These are phyloP conservation scores for Phrynocephalus versicolor DNA, from an alignment of 2,113 vertebrate genomes.

Conservation along the genomic window DNA sequence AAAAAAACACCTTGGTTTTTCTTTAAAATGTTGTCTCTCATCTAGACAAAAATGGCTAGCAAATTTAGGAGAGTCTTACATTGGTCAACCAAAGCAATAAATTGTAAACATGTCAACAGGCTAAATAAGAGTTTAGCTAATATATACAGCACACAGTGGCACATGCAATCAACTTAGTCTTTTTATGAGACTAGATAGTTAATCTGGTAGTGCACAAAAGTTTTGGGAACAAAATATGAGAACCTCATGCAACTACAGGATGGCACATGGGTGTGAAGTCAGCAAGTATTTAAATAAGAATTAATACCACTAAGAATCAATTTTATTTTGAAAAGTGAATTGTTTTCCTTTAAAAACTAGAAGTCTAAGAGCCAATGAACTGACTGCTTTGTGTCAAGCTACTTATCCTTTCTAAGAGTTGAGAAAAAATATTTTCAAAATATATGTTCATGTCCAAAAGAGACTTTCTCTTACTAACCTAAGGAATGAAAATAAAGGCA, in stretches of 20 bases:
- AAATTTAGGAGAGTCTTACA: neutral
- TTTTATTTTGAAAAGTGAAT: slow-evolving; percentile 13
- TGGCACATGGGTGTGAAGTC: slow-evolving; percentile 22
- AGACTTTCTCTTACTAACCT: slow-evolving; percentile 65
- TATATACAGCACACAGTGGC: neutral
- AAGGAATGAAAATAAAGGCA: slow-evolving; percentile 65
- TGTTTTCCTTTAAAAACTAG: slow-evolving; percentile 28
- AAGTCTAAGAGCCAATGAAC: slow-evolving; percentile 27
- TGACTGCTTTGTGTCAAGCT: slow-evolving; percentile 50
- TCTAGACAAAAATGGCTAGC: slow-evolving; percentile 44
- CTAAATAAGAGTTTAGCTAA: neutral
- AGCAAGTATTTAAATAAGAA: slow-evolving; percentile 32
- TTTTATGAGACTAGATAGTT: slow-evolving; percentile 12
- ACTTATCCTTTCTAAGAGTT: neutral
- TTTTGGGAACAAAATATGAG: neutral
- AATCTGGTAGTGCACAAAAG: neutral
- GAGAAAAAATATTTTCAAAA: slow-evolving; percentile 69
- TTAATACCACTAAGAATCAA: neutral
- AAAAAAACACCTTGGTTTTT: slow-evolving; percentile 59
- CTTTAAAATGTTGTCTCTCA: slow-evolving; percentile 40
- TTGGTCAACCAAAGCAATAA: neutral
- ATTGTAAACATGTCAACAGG: slow-evolving; percentile 18
- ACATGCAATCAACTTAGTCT: neutral
- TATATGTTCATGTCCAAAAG: slow-evolving; percentile 48
- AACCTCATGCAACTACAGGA: slow-evolving; percentile 10